Evolutionary conservation across 2,113 vertebrate species (phyloP).

Genomic region (Bujurquina vittata): DNA sequence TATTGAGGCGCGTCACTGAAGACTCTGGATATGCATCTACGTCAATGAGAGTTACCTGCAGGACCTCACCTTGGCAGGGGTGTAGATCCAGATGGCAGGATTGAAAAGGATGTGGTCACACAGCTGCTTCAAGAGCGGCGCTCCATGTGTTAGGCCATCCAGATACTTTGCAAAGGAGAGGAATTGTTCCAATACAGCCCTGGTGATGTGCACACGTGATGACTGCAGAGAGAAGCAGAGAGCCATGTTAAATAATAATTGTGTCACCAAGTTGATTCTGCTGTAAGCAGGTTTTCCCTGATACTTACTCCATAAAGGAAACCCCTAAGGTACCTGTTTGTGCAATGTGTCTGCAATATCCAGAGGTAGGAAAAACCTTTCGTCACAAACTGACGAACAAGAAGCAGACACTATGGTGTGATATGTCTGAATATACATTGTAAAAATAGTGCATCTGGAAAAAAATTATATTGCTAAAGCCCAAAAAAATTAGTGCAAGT

Average conservation of each 20-base stretch:
- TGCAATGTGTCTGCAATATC: not conserved
- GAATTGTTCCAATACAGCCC: constrained; percentile 96
- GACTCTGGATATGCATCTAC: not conserved
- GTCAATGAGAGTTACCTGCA: not conserved
- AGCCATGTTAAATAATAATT: not conserved
- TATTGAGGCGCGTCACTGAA: not conserved
- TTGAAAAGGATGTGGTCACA: constrained; percentile 99
- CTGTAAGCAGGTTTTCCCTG: not conserved
- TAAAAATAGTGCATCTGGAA: not conserved
- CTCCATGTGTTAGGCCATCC: constrained; percentile 93
- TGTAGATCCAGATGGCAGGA: constrained; percentile 98
- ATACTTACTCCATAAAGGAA: not conserved
- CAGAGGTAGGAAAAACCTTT: not conserved
- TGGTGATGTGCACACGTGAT: constrained; percentile 92
- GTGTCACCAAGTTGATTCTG: not conserved
- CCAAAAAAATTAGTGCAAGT: not conserved
- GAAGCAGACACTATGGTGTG: not conserved
- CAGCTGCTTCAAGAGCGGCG: constrained; percentile 94
- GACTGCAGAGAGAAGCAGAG: constrained; percentile 80
- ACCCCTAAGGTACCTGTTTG: not conserved
- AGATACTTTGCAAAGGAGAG: constrained; percentile 98
- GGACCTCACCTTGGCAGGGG: constrained; percentile 91
- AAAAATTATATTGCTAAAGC: no score
- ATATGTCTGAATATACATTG: not conserved
- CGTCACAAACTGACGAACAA: not conserved